A percentile compares a stretch with the other conserved stretches of the same genome.
Evolutionary conservation across 2,113 vertebrate genomes (phyloP).

Genomic region (Pteronura brasiliensis): DNA sequence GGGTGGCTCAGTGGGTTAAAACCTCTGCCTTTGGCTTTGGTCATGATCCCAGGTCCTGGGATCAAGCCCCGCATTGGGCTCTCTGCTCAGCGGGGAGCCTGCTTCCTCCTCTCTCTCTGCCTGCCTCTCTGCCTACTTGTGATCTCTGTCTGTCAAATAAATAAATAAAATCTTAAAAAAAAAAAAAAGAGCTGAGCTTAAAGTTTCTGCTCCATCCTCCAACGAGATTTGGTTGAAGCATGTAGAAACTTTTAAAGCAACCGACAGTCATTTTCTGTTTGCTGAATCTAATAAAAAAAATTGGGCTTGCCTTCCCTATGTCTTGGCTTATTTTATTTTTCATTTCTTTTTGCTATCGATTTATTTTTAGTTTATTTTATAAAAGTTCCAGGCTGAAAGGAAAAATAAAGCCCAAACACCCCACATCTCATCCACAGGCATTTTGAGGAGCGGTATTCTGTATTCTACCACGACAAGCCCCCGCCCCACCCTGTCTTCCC

Average conservation of each 20-base stretch:
- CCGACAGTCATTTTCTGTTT: neutral
- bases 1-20: no score
- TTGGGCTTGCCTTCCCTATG: neutral
- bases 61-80: fast-evolving
- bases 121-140: no score
- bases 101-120: no score
- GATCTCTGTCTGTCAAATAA: no score
- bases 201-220: neutral
- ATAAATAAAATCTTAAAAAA: no score
- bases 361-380: neutral
- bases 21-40: no score
- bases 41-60: no score
- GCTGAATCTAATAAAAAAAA: constrained; percentile 13
- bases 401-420: neutral
- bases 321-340: neutral
- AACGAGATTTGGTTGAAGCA: neutral
- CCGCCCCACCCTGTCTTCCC: neutral
- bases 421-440: neutral
- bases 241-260: neutral
- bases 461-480: fast-evolving
- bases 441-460: neutral
- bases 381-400: neutral
- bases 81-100: no score
- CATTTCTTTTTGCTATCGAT: neutral
- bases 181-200: neutral